Evolutionary conservation across 2,888 invertebrate genomes (phyloP), one percentile per base, ranked within the genome.

Genomic region (Agonopterix heracliana): DNA sequence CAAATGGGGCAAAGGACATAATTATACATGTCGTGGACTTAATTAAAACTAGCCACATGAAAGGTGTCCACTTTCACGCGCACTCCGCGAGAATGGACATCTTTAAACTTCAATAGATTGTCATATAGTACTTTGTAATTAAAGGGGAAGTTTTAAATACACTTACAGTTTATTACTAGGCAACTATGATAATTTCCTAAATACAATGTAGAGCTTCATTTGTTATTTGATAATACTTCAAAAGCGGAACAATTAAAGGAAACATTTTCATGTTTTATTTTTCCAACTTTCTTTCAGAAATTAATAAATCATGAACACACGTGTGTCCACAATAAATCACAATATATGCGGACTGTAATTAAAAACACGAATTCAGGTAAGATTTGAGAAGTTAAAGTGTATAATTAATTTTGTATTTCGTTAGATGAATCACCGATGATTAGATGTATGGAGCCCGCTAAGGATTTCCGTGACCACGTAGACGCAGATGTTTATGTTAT

Each of bases 351-450:
- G 64, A 67, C 63, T 74, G 72, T 87, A 87, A 88, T 88, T 87
- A 88, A 87, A 86, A 81, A 66, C 71, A 78, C 69, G 74, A 78
- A 78, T 78, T 76, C 74, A 73, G 79, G 77, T 78, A 80, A 81
- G 75, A 75, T 82, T 80, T 76, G 68, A 73, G 74, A 76, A 13
- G 70, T 71, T 38, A 74, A 60, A 71, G 74, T 76, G 63, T 87
- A 81, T 87, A 85, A 88, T 88, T 88, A 88, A 82, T 83, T 84
- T 78, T 68, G 66, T 73, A 65, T 85, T 82, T 81, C 73, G 71
- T 81, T 78, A 84, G 84, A 86, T 83, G 86, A 82, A 86, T 85
- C 82, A 79, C 78, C 75, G 79, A 78, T 83, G 83, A 84, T 86
- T 85, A 81, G 78, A 71, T 70, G 71, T 59, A 71, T 64, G 67